Base-by-base conservation (phyloP, 1,140 invertebrate genomes). In the Apis cerana region DNA sequence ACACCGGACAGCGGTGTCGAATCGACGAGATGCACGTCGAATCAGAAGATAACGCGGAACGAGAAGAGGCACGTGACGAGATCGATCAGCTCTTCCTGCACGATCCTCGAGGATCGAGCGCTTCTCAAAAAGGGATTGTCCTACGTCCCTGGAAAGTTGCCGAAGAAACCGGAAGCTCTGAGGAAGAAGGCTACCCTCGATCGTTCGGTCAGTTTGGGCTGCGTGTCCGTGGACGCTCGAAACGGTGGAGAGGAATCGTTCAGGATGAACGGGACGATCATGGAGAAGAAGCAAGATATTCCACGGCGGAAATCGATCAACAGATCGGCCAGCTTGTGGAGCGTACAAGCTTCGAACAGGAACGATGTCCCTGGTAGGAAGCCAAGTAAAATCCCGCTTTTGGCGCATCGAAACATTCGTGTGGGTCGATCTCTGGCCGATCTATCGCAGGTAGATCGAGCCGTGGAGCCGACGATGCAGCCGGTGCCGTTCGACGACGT, bases 261-360 rank as follows among this genome's bases (percentile, higher is more conserved):
- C 50, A 15, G 61, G 43, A 62, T 59, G 68, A 75, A 58, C 50
- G 58, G 12, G 3, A 17, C 8, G 48, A 77, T 68, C 48, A 65
- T 77, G 15, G 52, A 27, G 8, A 85, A 54, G 17, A 88, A 33
- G 21, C 4, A 21, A 48, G 84, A 82, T n/a, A 9, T 52, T 0
- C 27, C 71, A 13, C 59, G 61, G 0, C 11, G 70, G 3, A 69
- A 11, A 43, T 0, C 77, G 15, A 85, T 93, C 21, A 93, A 90
- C 75, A 82, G 93, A 10, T 92, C 93, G 1, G 91, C 91, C 4
- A 94, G 93, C 75, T 62, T 94, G 21, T 94, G 93, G 93, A 93
- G 74, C 75, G 91, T 93, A 8, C 89, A 90, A 1, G 56, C 83
- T 1, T 3, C 52, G 7, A 79, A 59, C 17, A 65, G 17, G 89